Evolutionary conservation across 2,113 vertebrate species (phyloP), one percentile per base, ranked within the genome.

Genomic region (Megaptera novaeangliae): DNA sequence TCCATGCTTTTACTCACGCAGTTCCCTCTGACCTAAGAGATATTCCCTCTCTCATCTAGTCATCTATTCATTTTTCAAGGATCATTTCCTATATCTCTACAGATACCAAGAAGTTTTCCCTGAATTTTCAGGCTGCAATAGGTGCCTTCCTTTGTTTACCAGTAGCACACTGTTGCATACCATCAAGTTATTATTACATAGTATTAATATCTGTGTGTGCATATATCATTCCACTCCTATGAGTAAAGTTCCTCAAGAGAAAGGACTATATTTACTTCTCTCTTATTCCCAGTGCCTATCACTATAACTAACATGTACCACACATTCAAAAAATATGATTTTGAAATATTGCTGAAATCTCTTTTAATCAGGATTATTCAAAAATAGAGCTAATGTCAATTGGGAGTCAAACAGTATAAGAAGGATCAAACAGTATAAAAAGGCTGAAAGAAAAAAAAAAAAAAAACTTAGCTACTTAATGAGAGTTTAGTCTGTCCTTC

Each of bases 261-360:
- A 93, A 89, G 20, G n/a, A 11, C 21, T 69, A 8, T 68, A 78
- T 61, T 83, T 96, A 93, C 12, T 74, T 89, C 5, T 94, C 15
- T 83, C 39, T 90, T 8, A 90, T 89, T 25, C 21, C 41, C 15
- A 93, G 36, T 90, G 23, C 25, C 55, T 59, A 71, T n/a, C 81
- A 72, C 17, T 88, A 0, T 59, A 75, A 41, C 41, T 78, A 20
- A 63, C 25, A 85, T 20, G 27, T 44, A 77, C n/a, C 57, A 91
- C 3, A 13, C 11, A 91, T 84, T 80, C 2, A 66, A 96, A 96
- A 93, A 57, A n/a, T 66, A 82, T 57, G 55, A 72, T 20, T 71
- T 89, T 93, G 89, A 74, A 83, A 82, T 92, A 95, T 21, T 96
- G 39, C 31, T 95, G 75, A 96, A 96, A 78, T 93, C 15, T 88